These are phyloP conservation scores for Parauchenoglanis punctatus DNA, from an alignment of 2,797 vertebrate genomes.

Conservation along the genomic window DNA sequence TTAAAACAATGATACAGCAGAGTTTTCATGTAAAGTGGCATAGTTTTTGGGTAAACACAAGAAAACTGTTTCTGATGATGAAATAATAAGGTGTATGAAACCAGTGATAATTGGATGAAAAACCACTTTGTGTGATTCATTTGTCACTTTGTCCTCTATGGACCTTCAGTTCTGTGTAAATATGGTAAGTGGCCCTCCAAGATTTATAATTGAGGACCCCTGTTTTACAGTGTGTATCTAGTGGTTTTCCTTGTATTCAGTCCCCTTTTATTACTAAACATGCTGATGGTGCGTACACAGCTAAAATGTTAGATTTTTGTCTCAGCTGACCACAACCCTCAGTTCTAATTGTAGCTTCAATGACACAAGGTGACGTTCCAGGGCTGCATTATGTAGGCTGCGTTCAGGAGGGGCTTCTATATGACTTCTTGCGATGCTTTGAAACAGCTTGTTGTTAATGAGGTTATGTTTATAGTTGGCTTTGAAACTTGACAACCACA, in stretches of 20 bases:
- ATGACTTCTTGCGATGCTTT: not conserved
- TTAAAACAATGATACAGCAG: not conserved
- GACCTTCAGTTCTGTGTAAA: too few species aligned
- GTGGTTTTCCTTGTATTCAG: not conserved
- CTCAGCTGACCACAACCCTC: not conserved
- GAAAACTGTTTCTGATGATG: too few species aligned
- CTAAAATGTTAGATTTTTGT: not conserved
- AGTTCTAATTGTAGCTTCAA: not conserved
- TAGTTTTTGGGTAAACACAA: not conserved
- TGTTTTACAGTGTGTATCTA: not conserved
- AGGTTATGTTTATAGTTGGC: not conserved
- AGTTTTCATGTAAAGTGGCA: not conserved
- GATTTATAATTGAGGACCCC: not conserved
- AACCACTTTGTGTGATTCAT: too few species aligned
- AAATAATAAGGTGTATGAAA: too few species aligned
- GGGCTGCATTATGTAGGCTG: not conserved
- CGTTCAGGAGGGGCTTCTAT: not conserved
- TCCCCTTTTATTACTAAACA: not conserved
- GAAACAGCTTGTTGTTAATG: not conserved
- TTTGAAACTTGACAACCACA: not conserved
- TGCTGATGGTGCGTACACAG: not conserved
- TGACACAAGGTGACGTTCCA: not conserved
- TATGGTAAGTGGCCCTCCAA: not conserved
- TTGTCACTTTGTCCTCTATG: too few species aligned
- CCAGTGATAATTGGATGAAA: too few species aligned